Percentiles rank a stretch among this genome's conserved stretches.
These are phyloP conservation scores for Peromyscus eremicus DNA, from an alignment of 2,797 vertebrate species.

Conservation along the genomic window DNA sequence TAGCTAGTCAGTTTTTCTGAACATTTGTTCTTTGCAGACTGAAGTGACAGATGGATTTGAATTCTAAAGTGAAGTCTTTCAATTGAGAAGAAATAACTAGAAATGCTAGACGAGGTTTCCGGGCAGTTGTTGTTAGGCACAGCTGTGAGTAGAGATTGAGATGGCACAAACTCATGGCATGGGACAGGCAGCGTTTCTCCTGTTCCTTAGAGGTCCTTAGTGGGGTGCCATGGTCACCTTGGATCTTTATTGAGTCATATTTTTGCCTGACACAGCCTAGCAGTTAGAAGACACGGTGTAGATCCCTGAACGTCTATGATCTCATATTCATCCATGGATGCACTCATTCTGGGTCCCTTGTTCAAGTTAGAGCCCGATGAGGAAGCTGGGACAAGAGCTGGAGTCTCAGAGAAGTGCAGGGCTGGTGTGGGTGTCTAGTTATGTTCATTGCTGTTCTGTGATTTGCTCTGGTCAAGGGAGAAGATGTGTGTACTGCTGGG, in stretches of 20 bases:
- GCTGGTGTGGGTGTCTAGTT: neutral
- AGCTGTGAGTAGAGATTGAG: conserved; percentile 60
- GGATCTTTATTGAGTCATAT: conserved; percentile 32
- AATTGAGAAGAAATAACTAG: conserved; percentile 74
- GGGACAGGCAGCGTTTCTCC: neutral
- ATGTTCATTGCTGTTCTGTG: neutral
- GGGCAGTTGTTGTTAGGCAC: conserved; percentile 69
- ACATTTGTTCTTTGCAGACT: conserved; percentile 73
- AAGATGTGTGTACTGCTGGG: neutral
- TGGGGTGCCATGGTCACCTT: neutral
- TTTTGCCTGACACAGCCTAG: neutral
- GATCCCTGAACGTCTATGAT: neutral
- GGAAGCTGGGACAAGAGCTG: neutral
- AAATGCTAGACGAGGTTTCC: conserved; percentile 73
- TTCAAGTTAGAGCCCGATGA: neutral
- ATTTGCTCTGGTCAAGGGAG: neutral
- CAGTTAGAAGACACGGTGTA: neutral
- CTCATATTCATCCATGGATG: conserved; percentile 36
- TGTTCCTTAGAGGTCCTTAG: conserved; percentile 18
- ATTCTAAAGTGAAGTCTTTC: conserved; percentile 45
- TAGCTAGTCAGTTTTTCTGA: conserved; percentile 72
- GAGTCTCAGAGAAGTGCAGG: neutral
- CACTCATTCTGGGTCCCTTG: conserved; percentile 14
- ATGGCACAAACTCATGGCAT: neutral
- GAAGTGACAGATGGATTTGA: conserved; percentile 71